A percentile compares a stretch with the other conserved stretches of the same genome.
phyloP scores from a whole-genome alignment of 2,888 invertebrate genomes.

The Deilephila porcellus region DNA sequence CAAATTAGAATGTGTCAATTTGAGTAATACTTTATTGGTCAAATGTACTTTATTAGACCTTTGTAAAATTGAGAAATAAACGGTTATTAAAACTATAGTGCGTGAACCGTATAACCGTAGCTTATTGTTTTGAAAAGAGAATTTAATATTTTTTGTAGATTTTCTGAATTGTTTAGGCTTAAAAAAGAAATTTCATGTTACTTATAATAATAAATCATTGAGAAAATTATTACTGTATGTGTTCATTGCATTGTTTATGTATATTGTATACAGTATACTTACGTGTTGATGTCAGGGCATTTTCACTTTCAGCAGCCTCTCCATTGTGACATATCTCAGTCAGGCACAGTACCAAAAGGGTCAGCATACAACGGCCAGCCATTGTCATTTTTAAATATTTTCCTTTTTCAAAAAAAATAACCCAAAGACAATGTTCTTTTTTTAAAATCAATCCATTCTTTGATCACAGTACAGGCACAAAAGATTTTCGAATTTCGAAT shows the following conservation, averaged over 20 bases:
- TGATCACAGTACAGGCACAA: constrained; percentile 19
- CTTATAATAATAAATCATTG: too few species aligned
- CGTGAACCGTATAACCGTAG: neutral
- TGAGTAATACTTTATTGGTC: constrained; percentile 1
- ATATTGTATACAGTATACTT: constrained; percentile 53
- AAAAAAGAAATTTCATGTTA: too few species aligned
- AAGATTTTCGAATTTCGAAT: constrained; percentile 37
- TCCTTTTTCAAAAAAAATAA: constrained; percentile 38
- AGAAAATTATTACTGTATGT: too few species aligned
- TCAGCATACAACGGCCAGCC: constrained; percentile 65
- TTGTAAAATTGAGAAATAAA: neutral
- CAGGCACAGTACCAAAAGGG: constrained; percentile 68
- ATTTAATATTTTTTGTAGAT: neutral
- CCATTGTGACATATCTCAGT: constrained; percentile 66
- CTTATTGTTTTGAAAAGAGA: neutral
- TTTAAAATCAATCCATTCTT: constrained; percentile 46
- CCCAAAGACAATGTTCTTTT: constrained; percentile 43
- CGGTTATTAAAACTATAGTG: neutral
- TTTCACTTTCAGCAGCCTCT: constrained; percentile 69
- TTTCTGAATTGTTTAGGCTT: too few species aligned
- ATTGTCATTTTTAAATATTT: constrained; percentile 57
- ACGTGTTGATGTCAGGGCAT: constrained; percentile 61
- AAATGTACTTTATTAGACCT: neutral
- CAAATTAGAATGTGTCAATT: neutral
- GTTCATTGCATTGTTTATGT: neutral